Base-by-base conservation (phyloP, 2,797 vertebrate genomes). In the Coccyzus lansbergi region DNA sequence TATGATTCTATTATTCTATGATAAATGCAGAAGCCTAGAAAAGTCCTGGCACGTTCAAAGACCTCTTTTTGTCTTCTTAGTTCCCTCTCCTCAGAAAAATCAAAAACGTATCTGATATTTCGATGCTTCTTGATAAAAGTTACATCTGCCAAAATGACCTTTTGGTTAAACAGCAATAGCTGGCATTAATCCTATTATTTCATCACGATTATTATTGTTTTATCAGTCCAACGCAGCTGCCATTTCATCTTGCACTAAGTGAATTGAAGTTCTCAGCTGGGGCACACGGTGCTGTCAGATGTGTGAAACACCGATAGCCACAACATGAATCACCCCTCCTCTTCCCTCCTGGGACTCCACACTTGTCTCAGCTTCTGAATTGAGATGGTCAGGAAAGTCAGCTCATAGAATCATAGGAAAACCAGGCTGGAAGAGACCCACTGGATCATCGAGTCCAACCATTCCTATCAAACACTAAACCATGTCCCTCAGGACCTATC, bases 181-280 rank as follows among this genome's bases (percentile, higher is more conserved):
- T 93, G 78, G 48, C 80, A 71, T 94, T 93, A 96, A 96, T 97
- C 90, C 70, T 88, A 91, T 96, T 96, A 95, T 93, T 96, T 91
- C n/a, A 58, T 94, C n/a, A 9, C 0, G 8, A 92, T 93, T 87
- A 94, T 64, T 86, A 62, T 52, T 52, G 59, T 92, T 92, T 94
- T 63, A 93, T 96, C 91, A 94, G 25, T 86, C 80, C 70, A 93
- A 62, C 4, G 4, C 92, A 95, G 87, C 76, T 96, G 94, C 89
- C 93, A 85, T 97, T 97, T 97, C 86, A 71, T 94, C 77, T 72
- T 94, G 65, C 80, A 70, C 82, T 90, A 79, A 96, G 95, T 97
- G 96, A 97, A 96, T 67, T 94, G 90, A 96, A 97, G 88, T 72
- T 93, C 95, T 96, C 94, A 95, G 94, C 94, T 94, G 95, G 96